Evolutionary conservation across 2,888 invertebrate genomes (phyloP).

Genomic region (Acrocera orbiculus): DNA sequence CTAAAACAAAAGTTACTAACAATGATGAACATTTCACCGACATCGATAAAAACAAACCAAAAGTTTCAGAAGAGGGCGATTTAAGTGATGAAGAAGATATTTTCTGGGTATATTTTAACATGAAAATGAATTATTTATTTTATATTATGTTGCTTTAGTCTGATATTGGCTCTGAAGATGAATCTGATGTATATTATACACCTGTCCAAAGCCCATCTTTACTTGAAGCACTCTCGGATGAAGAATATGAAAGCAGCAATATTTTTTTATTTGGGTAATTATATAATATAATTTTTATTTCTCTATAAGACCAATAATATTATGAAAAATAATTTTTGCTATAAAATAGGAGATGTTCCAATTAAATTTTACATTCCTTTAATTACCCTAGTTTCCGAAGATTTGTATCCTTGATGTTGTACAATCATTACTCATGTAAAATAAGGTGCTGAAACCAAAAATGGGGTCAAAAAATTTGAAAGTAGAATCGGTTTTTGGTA

Average conservation of each 20-base stretch:
- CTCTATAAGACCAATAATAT: slow-evolving; percentile 6
- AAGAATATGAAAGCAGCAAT: slow-evolving; percentile 28
- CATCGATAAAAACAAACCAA: not conserved
- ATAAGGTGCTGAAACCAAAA: no score
- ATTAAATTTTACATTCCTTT: no score
- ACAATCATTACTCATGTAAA: no score
- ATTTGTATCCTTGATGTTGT: no score
- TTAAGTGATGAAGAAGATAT: slow-evolving; percentile 18
- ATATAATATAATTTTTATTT: slow-evolving; percentile 5
- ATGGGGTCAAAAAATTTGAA: no score
- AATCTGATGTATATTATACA: slow-evolving; percentile 40
- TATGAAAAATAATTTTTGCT: slow-evolving; percentile 2
- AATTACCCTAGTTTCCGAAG: no score
- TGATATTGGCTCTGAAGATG: slow-evolving; percentile 20
- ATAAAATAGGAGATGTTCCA: no score
- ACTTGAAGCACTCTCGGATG: slow-evolving; percentile 23
- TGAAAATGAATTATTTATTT: not conserved
- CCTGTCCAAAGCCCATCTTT: slow-evolving; percentile 37
- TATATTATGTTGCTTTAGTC: slow-evolving; percentile 14
- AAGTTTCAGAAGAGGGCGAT: not conserved
- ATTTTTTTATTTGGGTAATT: slow-evolving; percentile 48
- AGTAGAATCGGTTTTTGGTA: no score
- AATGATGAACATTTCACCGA: not conserved
- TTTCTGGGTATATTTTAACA: slow-evolving; percentile 18
- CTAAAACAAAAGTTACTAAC: slow-evolving; percentile 1